These are phyloP conservation scores for Didymodactylos carnosus DNA, from an alignment of 2,888 invertebrate genomes.

Conservation along the genomic window DNA sequence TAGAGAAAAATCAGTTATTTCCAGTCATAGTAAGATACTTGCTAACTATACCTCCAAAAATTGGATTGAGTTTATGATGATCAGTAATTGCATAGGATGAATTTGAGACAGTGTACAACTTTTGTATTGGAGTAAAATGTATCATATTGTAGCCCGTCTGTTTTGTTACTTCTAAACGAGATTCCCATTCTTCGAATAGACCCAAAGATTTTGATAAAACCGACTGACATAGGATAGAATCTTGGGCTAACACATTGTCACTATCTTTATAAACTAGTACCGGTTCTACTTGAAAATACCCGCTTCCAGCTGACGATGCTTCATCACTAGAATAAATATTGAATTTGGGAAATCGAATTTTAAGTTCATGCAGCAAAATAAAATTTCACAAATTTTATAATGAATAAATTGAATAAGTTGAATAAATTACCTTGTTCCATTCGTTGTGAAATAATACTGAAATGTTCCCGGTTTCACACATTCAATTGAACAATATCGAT, in stretches of 20 bases:
- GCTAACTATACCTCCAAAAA: neutral
- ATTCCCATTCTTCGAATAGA: conserved; percentile 2
- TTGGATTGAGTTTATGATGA: conserved; percentile 48
- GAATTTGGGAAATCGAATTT: no score
- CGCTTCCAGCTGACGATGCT: neutral
- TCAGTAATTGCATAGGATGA: conserved; percentile 77
- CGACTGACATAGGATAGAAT: neutral
- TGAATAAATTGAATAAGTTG: no score
- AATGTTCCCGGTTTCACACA: conserved; percentile 1
- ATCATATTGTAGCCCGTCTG: conserved; percentile 58
- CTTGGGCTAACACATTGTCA: neutral
- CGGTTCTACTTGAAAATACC: conserved; percentile 2
- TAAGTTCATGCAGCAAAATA: no score
- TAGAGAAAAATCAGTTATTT: no score
- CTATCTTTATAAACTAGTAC: neutral
- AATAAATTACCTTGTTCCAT: neutral
- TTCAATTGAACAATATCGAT: neutral
- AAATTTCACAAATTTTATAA: no score
- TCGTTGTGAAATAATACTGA: conserved; percentile 2
- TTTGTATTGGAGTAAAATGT: conserved; percentile 87
- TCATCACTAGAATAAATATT: no score
- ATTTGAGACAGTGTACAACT: conserved; percentile 59
- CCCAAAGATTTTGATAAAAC: conserved; percentile 1
- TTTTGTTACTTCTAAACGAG: conserved; percentile 1
- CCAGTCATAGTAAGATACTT: no score